Base-by-base conservation (phyloP, 2,113 vertebrate genomes). In the Xiphophorus hellerii region DNA sequence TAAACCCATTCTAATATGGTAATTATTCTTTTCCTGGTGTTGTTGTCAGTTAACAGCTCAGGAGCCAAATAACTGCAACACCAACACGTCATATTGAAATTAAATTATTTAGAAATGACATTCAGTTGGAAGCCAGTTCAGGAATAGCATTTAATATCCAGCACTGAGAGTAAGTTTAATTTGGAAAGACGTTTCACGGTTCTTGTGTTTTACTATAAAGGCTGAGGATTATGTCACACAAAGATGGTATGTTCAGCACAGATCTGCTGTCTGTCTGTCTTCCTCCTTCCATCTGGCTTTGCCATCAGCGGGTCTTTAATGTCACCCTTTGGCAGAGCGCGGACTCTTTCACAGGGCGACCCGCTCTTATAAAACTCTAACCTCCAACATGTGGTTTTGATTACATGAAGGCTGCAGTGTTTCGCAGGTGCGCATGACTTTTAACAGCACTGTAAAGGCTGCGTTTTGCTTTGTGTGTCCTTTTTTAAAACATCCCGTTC, bases 271-370 rank as follows among this genome's bases (percentile, higher is more conserved):
- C 63, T 69, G 5, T 76, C 69, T 84, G 77, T 63, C 68, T 80
- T 29, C 66, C 81, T 61, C 86, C 73, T 69, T 73, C 67, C 88
- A 90, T 93, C 91, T 94, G 93, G 85, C 84, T 90, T 91, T 83
- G 78, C 72, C 83, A 91, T 94, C 90, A 94, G 83, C 84, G 77
- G 69, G 69, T 89, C 92, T 91, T 86, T 93, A 92, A 87, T 91
- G 90, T 93, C 84, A 90, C 88, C 83, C 85, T 87, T 88, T 93
- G 92, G 91, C 92, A 87, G 85, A 73, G 69, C 62, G 48, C 77
- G 35, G 63, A 83, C 82, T 74, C 86, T 87, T 93, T 93, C 88
- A 92, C 87, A 80, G 73, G 90, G 76, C 85, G 75, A 90, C 81
- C 77, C 88, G 83, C 86, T 89, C 90, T 82, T 92, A 86, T 94